phyloP scores from a whole-genome alignment of 2,888 invertebrate genomes.

The Deilephila elpenor region DNA sequence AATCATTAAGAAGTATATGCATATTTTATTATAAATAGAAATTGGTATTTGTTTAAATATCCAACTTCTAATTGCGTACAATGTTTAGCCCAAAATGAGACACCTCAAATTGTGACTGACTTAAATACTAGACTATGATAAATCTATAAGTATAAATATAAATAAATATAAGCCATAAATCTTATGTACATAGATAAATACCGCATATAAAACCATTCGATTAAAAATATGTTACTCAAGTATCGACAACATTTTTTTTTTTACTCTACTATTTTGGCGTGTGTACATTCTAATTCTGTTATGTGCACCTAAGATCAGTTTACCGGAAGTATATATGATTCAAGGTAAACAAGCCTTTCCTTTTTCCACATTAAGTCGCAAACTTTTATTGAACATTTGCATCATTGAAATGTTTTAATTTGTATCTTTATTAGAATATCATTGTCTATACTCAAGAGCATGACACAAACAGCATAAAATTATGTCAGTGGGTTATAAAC shows the following conservation, averaged over 20 bases:
- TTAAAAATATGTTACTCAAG: not conserved
- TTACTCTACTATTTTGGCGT: not conserved
- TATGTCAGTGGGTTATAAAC: too few species aligned
- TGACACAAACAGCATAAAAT: too few species aligned
- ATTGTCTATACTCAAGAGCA: not conserved
- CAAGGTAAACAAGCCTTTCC: slow-evolving; percentile 19
- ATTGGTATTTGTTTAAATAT: slow-evolving; percentile 21
- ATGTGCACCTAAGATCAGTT: slow-evolving; percentile 12
- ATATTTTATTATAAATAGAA: not conserved
- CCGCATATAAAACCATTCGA: too few species aligned
- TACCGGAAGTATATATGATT: slow-evolving; percentile 11
- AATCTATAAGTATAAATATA: slow-evolving; percentile 20
- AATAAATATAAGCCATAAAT: not conserved
- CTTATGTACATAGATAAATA: not conserved
- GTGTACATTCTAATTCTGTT: not conserved
- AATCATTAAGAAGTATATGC: not conserved
- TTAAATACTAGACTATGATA: slow-evolving; percentile 27
- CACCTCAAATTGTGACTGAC: slow-evolving; percentile 42
- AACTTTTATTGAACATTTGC: slow-evolving; percentile 1
- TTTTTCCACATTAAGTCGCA: slow-evolving; percentile 13
- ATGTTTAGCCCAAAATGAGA: slow-evolving; percentile 50
- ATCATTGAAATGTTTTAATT: not conserved
- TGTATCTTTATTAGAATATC: not conserved
- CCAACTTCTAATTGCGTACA: slow-evolving; percentile 39
- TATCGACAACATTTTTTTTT: not conserved